phyloP scores from a whole-genome alignment of 2,113 vertebrate genomes.

The Panthera uncia region DNA sequence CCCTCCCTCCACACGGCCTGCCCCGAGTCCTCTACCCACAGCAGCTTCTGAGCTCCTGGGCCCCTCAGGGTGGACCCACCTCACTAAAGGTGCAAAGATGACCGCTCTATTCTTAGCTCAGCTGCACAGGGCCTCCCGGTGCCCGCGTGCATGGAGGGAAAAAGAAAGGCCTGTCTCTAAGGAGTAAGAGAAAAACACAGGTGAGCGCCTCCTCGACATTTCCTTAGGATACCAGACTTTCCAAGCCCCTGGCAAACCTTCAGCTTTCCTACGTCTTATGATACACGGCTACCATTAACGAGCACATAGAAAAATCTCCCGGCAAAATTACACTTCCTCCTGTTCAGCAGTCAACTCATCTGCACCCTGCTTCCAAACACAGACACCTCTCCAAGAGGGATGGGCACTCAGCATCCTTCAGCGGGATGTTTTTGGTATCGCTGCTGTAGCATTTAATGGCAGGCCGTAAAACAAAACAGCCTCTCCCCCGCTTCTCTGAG shows the following conservation, averaged over 20 bases:
- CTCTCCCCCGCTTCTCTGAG: conserved; percentile 14
- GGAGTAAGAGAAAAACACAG: neutral
- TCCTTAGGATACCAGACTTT: neutral
- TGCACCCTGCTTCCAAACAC: neutral
- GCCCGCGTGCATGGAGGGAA: neutral
- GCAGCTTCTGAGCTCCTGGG: neutral
- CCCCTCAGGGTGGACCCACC: neutral
- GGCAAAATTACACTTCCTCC: neutral
- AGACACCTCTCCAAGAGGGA: neutral
- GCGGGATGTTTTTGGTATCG: neutral
- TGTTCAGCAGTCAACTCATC: neutral
- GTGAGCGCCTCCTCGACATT: neutral
- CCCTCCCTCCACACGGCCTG: fast-evolving
- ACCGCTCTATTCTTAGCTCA: neutral
- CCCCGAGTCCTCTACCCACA: too few relatives aligned
- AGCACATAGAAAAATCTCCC: neutral
- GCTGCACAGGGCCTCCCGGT: neutral
- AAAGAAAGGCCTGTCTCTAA: neutral
- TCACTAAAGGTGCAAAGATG: neutral
- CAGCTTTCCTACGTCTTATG: neutral
- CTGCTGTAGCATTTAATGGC: conserved; percentile 14
- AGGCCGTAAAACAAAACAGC: conserved; percentile 45
- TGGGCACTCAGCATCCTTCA: neutral
- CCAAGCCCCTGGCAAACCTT: neutral
- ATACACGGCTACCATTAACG: neutral